phyloP scores from a whole-genome alignment of 2,888 invertebrate species.

The Rotaria macrura region DNA sequence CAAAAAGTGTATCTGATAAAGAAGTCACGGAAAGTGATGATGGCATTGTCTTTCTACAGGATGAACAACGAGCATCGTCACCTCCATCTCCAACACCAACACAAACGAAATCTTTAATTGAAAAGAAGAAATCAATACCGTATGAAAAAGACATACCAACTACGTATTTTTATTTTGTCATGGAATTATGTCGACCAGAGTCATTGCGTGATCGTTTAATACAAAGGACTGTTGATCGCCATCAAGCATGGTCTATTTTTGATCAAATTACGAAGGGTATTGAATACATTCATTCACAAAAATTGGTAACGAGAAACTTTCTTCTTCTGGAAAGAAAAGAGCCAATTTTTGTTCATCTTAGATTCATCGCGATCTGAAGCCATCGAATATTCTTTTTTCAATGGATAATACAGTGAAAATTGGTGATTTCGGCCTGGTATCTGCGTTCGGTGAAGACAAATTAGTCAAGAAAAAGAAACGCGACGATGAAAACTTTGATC shows the following conservation, averaged over 20 bases:
- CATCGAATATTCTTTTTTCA: conserved; percentile 84
- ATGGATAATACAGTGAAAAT: conserved; percentile 80
- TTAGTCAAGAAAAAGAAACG: conserved; percentile 36
- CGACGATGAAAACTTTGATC: conserved; percentile 27
- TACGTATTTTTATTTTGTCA: conserved; percentile 48
- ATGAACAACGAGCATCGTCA: background rate
- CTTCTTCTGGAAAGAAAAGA: too few relatives aligned
- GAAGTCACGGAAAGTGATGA: background rate
- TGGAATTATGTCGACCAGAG: conserved; percentile 64
- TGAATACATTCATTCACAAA: conserved; percentile 19
- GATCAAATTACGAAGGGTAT: conserved; percentile 1
- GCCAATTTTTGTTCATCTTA: conserved; percentile 59
- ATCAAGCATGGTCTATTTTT: background rate
- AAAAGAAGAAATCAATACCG: background rate
- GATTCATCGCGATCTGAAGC: conserved; percentile 90
- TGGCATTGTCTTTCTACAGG: background rate
- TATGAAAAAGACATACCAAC: background rate
- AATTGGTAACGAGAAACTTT: background rate
- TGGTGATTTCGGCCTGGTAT: conserved; percentile 95
- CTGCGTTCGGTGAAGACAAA: conserved; percentile 57
- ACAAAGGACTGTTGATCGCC: background rate
- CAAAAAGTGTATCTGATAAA: background rate
- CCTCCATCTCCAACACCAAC: background rate
- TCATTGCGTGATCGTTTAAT: conserved; percentile 76
- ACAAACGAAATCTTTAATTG: background rate